Base-by-base conservation (phyloP, 2,888 invertebrate species). In the Trichopoda pennipes region DNA sequence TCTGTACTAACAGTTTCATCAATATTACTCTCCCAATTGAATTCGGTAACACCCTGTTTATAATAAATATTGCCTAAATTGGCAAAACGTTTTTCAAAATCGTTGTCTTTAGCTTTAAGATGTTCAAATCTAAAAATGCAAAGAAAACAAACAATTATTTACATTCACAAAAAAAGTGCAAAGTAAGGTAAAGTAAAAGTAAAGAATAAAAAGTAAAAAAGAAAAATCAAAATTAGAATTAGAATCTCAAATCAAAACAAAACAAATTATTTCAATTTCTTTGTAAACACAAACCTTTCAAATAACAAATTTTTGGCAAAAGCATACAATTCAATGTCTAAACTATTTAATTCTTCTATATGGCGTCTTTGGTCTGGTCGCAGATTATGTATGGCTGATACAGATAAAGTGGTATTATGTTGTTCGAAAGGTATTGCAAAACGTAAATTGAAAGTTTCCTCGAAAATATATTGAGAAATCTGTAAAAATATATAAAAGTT, bases 321-420 rank as follows among this genome's bases (percentile, higher is more conserved):
- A 85, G 95, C 94, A 91, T 99, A 99, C 72, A 99, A 93, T 92
- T 98, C 96, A 77, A 98, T 93, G 91, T 99, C 99, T 85, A 99
- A 93, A 83, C 94, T 93, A 92, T 99, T 99, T 85, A 97, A 93
- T 87, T 94, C 93, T 86, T 94, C 94, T 87, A 99, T 95, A 89
- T 93, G 94, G 32, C 94, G 93, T 82, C 96, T 92, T 90, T 97
- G 96, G 81, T 94, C 93, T 0, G 94, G 92, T 44, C 94, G 94
- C 80, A 98, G 93, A 79, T 95, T 94, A 17, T 95, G 95, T 87
- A 97, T 93, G 68, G 96, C 96, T 72, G 95, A 94, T 84, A 95
- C 95, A 21, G 97, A 96, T 83, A 97, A 94, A 0, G 98, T 98
- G 79, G 95, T 94, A 91, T 98, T 98, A 91, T 97, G 96, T 91